Evolutionary conservation across 1,140 invertebrate genomes (phyloP), one percentile per base, ranked within the genome.

Genomic region (Drosophila pruinosa): DNA sequence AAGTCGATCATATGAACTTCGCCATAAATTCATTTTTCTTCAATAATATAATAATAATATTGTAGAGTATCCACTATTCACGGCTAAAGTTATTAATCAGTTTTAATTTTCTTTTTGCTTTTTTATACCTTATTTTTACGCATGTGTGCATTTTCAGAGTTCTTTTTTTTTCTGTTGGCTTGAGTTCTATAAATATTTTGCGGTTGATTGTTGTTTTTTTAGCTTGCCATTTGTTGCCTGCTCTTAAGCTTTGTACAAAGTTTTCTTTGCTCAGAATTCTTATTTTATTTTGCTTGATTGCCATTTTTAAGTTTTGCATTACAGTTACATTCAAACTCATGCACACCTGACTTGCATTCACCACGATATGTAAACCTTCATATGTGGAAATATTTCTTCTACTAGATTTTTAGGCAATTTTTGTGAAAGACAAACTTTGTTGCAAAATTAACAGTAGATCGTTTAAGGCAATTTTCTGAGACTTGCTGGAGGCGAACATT

Each of bases 111-210:
- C 41, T 10, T 28, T 12, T 31, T 17, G 15, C 15, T 47, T 69
- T 76, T 73, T 79, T 58, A 43, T 83, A 38, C 19, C 28, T 47
- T 24, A 53, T 63, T 38, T 88, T 86, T 64, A 86, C 81, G 81
- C 81, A 88, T 86, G 81, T 86, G 81, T 77, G 81, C 81, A 47
- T 81, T 79, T 85, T 62, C 41, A 72, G 80, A 62, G 69, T 75
- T 53, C 54, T 63, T 70, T 67, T 86, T 86, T 67, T 68, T 58
- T 41, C 14, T 61, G 72, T 61, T 76, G 41, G 22, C 61, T 59
- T 86, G 65, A 71, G 71, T 85, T 85, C 74, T 80, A 80, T 77
- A 85, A 86, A 81, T 77, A 86, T 86, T 86, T 80, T 86, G 81
- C 61, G 73, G 73, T 65, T 68, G 72, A 53, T 80, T 72, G 56